Conservation (phyloP, 2,888 invertebrate species). For the Metallyticus violacea region DNA sequence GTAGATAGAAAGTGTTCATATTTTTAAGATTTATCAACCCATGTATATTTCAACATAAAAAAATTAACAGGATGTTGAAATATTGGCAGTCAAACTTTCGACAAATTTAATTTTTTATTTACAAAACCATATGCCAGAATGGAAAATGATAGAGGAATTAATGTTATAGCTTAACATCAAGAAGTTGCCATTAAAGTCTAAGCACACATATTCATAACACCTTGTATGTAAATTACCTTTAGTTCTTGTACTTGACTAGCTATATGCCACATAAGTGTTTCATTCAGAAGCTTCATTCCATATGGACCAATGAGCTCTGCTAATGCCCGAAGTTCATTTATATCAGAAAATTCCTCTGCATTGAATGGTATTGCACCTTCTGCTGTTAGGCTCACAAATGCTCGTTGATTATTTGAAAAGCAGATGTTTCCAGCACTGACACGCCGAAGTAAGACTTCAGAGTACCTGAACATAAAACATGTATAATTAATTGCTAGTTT, state of each 20-base stretch:
- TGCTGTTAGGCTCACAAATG: constrained; percentile 90
- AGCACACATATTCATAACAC: too few relatives aligned
- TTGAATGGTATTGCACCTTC: constrained; percentile 92
- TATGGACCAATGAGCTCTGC: constrained; percentile 98
- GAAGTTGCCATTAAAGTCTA: too few relatives aligned
- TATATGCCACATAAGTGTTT: constrained; percentile 98
- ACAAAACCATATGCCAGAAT: too few relatives aligned
- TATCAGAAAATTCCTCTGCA: constrained; percentile 97
- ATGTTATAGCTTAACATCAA: too few relatives aligned
- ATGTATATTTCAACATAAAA: too few relatives aligned
- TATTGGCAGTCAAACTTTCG: too few relatives aligned
- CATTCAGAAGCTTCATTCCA: constrained; percentile 95
- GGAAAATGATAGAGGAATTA: too few relatives aligned
- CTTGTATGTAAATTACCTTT: constrained; percentile 55
- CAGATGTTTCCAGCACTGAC: constrained; percentile 96
- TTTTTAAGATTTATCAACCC: too few relatives aligned
- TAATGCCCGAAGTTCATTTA: constrained; percentile 89
- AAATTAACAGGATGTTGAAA: too few relatives aligned
- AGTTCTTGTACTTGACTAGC: constrained; percentile 96
- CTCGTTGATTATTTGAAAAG: constrained; percentile 93
- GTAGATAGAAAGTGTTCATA: too few relatives aligned
- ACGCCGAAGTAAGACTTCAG: constrained; percentile 75
- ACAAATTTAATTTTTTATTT: too few relatives aligned
- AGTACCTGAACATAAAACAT: constrained; percentile 52
- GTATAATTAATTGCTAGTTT: neutral